Conservation (phyloP, 2,888 invertebrate species). For the Leucophenga maculata region DNA sequence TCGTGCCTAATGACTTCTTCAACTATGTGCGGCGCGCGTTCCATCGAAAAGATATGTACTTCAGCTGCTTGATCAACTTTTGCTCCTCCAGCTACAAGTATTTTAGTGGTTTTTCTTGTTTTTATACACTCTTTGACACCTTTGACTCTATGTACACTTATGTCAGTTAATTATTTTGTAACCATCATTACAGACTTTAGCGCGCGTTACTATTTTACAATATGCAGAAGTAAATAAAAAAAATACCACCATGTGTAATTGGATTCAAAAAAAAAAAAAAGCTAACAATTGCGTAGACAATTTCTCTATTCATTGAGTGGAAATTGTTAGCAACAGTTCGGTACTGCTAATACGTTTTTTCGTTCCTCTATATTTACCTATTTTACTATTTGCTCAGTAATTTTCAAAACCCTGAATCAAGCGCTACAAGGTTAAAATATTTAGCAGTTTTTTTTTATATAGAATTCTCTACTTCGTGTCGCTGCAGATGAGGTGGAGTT, state of each 20-base stretch:
- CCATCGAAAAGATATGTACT: too few species aligned
- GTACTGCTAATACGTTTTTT: constrained; percentile 35
- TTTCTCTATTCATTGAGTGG: constrained; percentile 65
- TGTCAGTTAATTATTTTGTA: constrained; percentile 64
- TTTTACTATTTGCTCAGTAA: constrained; percentile 50
- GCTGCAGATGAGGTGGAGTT: neutral
- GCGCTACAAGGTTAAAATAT: constrained; percentile 60
- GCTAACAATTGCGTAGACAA: constrained; percentile 56
- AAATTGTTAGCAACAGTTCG: constrained; percentile 50
- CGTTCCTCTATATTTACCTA: neutral
- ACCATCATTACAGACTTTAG: constrained; percentile 44
- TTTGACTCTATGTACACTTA: constrained; percentile 55
- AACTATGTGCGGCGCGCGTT: neutral
- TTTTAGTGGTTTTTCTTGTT: constrained; percentile 18
- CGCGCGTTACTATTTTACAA: neutral
- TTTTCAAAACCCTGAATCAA: constrained; percentile 63
- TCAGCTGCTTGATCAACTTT: neutral
- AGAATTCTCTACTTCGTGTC: neutral
- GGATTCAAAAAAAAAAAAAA: constrained; percentile 29
- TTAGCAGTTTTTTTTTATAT: constrained; percentile 41
- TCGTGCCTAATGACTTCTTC: constrained; percentile 56
- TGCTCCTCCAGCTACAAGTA: neutral
- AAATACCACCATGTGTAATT: constrained; percentile 38
- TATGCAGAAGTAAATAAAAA: constrained; percentile 8
- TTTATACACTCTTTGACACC: constrained; percentile 42